Conservation (phyloP, 2,888 invertebrate species). For the Hirtodrosophila histrioides region DNA sequence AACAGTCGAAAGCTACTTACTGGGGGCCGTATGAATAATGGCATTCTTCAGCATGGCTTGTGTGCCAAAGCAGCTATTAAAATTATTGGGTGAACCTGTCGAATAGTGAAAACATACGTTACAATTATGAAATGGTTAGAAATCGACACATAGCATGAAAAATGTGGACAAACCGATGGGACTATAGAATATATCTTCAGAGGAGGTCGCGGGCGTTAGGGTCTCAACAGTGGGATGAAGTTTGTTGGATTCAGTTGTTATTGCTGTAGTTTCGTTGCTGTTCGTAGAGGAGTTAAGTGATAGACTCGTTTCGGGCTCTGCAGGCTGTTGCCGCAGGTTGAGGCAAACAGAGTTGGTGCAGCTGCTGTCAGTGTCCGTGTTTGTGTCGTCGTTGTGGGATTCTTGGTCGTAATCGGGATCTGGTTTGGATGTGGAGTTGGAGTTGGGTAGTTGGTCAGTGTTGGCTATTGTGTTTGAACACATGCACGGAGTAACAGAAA, state of each 20-base stretch:
- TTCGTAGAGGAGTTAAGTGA: no score
- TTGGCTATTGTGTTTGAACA: conserved; percentile 71
- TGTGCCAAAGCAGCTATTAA: conserved; percentile 56
- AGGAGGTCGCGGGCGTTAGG: conserved; percentile 79
- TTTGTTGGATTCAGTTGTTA: conserved; percentile 2
- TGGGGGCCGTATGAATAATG: conserved; percentile 33
- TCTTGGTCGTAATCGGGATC: conserved; percentile 25
- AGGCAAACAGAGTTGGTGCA: conserved; percentile 37
- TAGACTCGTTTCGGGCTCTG: conserved; percentile 13
- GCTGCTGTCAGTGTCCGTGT: conserved; percentile 42
- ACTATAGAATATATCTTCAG: conserved; percentile 83
- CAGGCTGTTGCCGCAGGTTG: conserved; percentile 27
- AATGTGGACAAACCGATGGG: conserved; percentile 80
- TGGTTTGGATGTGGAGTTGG: conserved; percentile 17
- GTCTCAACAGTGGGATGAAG: conserved; percentile 53
- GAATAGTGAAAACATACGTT: background rate
- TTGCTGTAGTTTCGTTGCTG: no score
- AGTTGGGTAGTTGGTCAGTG: conserved; percentile 37
- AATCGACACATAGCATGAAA: background rate
- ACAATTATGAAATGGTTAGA: no score
- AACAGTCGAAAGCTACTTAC: conserved; percentile 31
- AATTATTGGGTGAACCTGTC: conserved; percentile 74
- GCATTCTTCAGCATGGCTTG: conserved; percentile 48
- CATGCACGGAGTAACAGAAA: conserved; percentile 80
- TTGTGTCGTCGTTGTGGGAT: conserved; percentile 18